Evolutionary conservation across 1,140 invertebrate genomes (phyloP).

Genomic region (Atopsyche davidsoni): DNA sequence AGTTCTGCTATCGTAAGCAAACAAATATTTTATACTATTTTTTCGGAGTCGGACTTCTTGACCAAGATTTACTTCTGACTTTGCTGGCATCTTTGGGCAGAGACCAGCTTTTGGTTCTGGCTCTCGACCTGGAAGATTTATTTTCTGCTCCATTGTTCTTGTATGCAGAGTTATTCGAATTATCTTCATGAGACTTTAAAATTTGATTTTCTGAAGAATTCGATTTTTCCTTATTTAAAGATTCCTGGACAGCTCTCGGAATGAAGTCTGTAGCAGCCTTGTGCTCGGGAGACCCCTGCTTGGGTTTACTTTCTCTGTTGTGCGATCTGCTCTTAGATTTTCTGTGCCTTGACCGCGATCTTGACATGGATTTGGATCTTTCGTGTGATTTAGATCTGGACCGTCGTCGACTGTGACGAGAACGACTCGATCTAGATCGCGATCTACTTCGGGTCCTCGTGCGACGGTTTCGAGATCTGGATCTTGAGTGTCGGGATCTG

Average conservation of each 20-base stretch:
- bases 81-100: slow-evolving; percentile 31
- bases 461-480: slow-evolving; percentile 25
- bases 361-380: slow-evolving; percentile 18
- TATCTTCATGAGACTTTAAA: background rate
- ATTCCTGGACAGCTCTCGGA: slow-evolving; percentile 13
- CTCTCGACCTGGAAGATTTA: background rate
- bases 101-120: slow-evolving; percentile 24
- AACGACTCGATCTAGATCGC: background rate
- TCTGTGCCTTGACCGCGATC: slow-evolving; percentile 17
- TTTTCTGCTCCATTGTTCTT: background rate
- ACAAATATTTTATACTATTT: no score
- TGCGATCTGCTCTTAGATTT: slow-evolving; percentile 5
- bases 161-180: background rate
- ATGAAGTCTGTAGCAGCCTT: slow-evolving; percentile 10
- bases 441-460: slow-evolving; percentile 17
- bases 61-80: slow-evolving; percentile 33
- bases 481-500: slow-evolving; percentile 29
- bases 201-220: background rate
- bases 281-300: background rate
- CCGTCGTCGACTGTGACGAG: slow-evolving; percentile 5
- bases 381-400: slow-evolving; percentile 16
- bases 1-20: no score
- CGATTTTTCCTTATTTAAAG: background rate
- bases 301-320: slow-evolving; percentile 5
- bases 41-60: slow-evolving; percentile 32